Conservation (phyloP, 2,797 vertebrate genomes). For the Neosilurus hyrtlii region DNA sequence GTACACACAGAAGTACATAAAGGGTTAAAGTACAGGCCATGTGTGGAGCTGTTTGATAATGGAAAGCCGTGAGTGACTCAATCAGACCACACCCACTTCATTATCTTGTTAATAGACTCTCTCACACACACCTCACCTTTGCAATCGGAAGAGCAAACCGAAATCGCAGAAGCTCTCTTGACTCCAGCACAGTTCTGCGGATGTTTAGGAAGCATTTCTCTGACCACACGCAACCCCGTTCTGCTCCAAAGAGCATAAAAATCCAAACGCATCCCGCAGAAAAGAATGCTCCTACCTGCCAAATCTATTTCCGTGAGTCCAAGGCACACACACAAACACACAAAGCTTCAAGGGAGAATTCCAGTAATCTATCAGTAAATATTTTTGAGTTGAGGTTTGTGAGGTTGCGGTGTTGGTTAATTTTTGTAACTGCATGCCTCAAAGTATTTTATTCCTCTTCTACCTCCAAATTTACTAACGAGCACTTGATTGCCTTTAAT, state of each 20-base stretch:
- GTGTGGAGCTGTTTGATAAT: background rate
- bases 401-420: background rate
- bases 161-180: background rate
- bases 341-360: background rate
- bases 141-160: background rate
- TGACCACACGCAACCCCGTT: background rate
- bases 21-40: background rate
- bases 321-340: background rate
- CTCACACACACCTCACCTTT: background rate
- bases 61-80: background rate
- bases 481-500: background rate
- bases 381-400: background rate
- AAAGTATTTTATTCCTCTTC: background rate
- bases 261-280: background rate
- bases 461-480: background rate
- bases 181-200: background rate
- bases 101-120: background rate
- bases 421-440: background rate
- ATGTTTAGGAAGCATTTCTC: background rate
- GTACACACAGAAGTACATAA: background rate
- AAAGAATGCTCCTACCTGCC: background rate
- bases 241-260: background rate
- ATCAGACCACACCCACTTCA: slow-evolving; percentile 11
- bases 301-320: background rate
- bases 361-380: background rate